Evolutionary conservation across 1,140 invertebrate species (phyloP).

Genomic region (Leptinotarsa lineolata): DNA sequence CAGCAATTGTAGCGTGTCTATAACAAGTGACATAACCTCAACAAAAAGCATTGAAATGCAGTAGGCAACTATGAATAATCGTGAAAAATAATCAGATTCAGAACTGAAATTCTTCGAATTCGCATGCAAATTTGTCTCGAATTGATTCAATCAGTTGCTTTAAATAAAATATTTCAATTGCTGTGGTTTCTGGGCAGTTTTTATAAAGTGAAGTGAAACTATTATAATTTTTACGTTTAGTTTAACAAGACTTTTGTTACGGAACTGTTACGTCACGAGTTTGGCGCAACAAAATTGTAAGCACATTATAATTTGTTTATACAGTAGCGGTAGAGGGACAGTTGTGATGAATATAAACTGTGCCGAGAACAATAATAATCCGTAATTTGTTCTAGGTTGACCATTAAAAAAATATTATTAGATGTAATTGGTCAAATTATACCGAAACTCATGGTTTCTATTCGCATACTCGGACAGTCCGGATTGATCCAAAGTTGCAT

Average conservation of each 20-base stretch:
- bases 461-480: too few relatives aligned
- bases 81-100: background rate
- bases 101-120: background rate
- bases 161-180: background rate
- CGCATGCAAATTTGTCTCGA: background rate
- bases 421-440: background rate
- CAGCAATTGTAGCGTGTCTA: background rate
- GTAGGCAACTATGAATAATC: background rate
- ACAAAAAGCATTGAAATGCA: background rate
- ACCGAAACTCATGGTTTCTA: too few relatives aligned
- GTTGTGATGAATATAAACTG: background rate
- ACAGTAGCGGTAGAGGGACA: background rate
- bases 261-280: conserved; percentile 5
- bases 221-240: conserved; percentile 1
- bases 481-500: too few relatives aligned
- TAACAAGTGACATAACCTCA: background rate
- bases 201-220: conserved; percentile 13
- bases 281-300: conserved; percentile 8
- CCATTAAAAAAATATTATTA: background rate
- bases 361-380: background rate
- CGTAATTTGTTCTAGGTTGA: conserved; percentile 1
- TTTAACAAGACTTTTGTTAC: conserved; percentile 18
- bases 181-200: background rate
- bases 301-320: conserved; percentile 7
- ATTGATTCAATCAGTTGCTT: background rate